Percentiles rank a stretch among this genome's conserved stretches.
phyloP scores from a whole-genome alignment of 2,797 vertebrate species.

The Craterocephalus amniculus region DNA sequence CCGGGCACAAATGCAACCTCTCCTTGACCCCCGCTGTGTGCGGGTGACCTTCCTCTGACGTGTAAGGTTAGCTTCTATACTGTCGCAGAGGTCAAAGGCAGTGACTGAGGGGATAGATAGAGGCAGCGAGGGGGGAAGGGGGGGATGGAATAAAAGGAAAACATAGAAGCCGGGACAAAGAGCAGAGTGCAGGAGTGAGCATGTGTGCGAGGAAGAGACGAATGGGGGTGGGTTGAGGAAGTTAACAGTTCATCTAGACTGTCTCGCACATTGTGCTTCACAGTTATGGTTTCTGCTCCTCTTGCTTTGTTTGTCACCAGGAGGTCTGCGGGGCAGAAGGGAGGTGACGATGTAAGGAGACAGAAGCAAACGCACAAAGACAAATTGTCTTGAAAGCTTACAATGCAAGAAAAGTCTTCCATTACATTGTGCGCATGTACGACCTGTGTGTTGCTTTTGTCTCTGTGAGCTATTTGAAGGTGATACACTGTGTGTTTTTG shows the following conservation, averaged over 20 bases:
- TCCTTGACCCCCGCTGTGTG: conserved; percentile 72
- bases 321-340: conserved; percentile 42
- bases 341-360: conserved; percentile 53
- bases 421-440: conserved; percentile 4
- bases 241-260: conserved; percentile 51
- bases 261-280: conserved; percentile 63
- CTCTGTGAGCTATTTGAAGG: conserved; percentile 9
- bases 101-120: conserved; percentile 56
- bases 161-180: conserved; percentile 52
- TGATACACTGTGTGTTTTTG: conserved; percentile 15
- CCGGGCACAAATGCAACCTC: conserved; percentile 62
- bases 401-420: not conserved
- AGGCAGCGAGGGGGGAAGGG: conserved; percentile 19
- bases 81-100: conserved; percentile 72
- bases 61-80: conserved; percentile 67
- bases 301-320: conserved; percentile 49
- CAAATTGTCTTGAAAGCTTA: conserved; percentile 3
- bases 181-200: conserved; percentile 36
- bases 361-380: conserved; percentile 27
- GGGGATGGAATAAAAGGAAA: conserved; percentile 8
- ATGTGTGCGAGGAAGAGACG: conserved; percentile 18
- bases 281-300: conserved; percentile 35
- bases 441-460: not conserved
- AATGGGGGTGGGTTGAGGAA: conserved; percentile 46
- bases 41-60: conserved; percentile 71